phyloP scores from a whole-genome alignment of 2,113 vertebrate species.

The Micronisus gabar region DNA sequence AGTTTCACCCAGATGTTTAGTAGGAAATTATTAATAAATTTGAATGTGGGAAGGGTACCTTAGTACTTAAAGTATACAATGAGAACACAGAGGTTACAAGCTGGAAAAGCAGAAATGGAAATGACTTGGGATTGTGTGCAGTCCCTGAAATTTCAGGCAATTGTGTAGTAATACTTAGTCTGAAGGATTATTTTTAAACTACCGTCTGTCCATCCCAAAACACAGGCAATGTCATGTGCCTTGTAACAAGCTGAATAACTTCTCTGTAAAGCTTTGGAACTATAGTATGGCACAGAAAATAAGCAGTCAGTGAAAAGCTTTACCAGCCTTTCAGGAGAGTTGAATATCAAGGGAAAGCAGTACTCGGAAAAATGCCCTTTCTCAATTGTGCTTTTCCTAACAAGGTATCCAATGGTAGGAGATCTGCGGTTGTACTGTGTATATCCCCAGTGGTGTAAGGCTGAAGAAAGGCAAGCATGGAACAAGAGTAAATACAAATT shows the following conservation, averaged over 20 bases:
- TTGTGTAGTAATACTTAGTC: neutral
- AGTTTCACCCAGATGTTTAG: neutral
- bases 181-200: neutral
- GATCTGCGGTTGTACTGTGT: neutral
- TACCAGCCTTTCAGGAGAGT: neutral
- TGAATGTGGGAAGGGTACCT: neutral
- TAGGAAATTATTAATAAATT: neutral
- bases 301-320: neutral
- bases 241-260: neutral
- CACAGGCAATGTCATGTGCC: neutral
- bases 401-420: rapidly evolving
- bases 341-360: neutral
- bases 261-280: neutral
- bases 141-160: neutral
- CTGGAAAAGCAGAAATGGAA: neutral
- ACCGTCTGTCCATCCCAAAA: neutral
- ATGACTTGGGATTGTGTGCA: neutral
- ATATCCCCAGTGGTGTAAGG: neutral
- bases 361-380: neutral
- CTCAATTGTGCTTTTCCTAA: neutral
- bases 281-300: neutral
- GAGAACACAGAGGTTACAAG: neutral
- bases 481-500: neutral
- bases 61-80: neutral
- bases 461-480: neutral